Evolutionary conservation across 2,888 invertebrate species (phyloP).

Genomic region (Pristionchus maxplancki): DNA sequence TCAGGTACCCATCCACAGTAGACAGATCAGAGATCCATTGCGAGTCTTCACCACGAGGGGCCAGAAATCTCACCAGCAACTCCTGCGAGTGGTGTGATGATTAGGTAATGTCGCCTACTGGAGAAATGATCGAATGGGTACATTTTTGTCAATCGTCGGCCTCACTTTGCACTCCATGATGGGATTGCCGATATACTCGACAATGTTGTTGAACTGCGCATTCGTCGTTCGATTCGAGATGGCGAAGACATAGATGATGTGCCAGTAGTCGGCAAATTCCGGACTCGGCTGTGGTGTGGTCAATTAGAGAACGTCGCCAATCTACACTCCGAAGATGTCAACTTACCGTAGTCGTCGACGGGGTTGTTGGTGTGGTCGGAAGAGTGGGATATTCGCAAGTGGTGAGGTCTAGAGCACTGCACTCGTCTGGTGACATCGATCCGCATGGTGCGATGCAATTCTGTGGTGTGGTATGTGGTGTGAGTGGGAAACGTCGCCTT

Average conservation of each 20-base stretch:
- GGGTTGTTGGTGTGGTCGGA: constrained; percentile 50
- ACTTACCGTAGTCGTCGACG: constrained; percentile 50
- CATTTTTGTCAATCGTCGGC: constrained; percentile 6
- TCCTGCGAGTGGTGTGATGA: constrained; percentile 36
- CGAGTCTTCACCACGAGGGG: constrained; percentile 59
- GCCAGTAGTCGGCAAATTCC: constrained; percentile 56
- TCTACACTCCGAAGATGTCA: not conserved
- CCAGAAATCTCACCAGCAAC: constrained; percentile 60
- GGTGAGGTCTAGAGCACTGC: not conserved
- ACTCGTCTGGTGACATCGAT: not conserved
- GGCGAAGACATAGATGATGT: constrained; percentile 65
- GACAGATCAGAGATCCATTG: constrained; percentile 60
- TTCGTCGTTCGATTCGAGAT: constrained; percentile 62
- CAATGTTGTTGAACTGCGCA: constrained; percentile 57
- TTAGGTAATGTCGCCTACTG: not conserved
- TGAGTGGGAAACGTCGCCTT: constrained; percentile 7
- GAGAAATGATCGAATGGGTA: not conserved
- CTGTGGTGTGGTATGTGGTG: constrained; percentile 28
- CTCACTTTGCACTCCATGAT: constrained; percentile 59
- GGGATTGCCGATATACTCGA: constrained; percentile 61
- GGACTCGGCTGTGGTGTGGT: not conserved
- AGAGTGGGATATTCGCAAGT: constrained; percentile 49
- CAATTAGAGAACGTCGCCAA: not conserved
- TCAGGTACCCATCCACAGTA: constrained; percentile 56
- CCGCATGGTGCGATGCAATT: constrained; percentile 56